phyloP scores from a whole-genome alignment of 2,113 vertebrate genomes.

The Oncorhynchus nerka region DNA sequence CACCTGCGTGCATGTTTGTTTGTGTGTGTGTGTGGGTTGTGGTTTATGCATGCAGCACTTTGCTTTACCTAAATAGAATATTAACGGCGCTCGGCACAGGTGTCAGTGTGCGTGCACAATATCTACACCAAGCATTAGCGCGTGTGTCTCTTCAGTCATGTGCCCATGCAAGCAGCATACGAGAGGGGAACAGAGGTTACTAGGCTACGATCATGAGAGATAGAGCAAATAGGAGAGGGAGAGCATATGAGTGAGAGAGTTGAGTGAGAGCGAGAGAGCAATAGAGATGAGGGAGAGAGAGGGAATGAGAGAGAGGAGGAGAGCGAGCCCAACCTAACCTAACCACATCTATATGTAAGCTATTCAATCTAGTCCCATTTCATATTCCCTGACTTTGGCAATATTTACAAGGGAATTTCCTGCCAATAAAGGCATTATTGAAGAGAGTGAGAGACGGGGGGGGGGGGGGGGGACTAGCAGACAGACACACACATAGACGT shows the following conservation, averaged over 20 bases:
- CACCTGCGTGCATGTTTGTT: rapidly evolving
- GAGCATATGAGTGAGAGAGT: neutral
- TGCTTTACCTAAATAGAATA: constrained; percentile 69
- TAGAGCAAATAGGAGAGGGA: neutral
- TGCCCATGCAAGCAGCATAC: constrained; percentile 34
- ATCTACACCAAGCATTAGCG: neutral
- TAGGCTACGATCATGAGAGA: neutral
- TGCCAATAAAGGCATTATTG: constrained; percentile 48
- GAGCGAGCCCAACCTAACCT: neutral
- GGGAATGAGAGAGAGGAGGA: neutral
- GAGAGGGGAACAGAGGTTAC: constrained; percentile 37
- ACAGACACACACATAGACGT: constrained; percentile 11
- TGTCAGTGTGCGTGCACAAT: constrained; percentile 43
- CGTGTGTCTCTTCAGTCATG: constrained; percentile 30
- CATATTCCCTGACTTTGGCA: neutral
- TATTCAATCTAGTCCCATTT: constrained; percentile 48
- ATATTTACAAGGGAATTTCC: neutral
- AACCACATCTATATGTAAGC: constrained; percentile 43
- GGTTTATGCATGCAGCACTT: constrained; percentile 71
- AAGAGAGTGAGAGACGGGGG: constrained; percentile 10
- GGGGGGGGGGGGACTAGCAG: constrained; percentile 16
- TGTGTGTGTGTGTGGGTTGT: constrained; percentile 52
- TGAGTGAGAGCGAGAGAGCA: too few species aligned
- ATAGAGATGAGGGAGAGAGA: too few species aligned
- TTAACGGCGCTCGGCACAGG: constrained; percentile 67